A percentile compares a stretch with the other conserved stretches of the same genome.
phyloP scores from a whole-genome alignment of 2,797 vertebrate species.

The Mormyrus proboscirostris region DNA sequence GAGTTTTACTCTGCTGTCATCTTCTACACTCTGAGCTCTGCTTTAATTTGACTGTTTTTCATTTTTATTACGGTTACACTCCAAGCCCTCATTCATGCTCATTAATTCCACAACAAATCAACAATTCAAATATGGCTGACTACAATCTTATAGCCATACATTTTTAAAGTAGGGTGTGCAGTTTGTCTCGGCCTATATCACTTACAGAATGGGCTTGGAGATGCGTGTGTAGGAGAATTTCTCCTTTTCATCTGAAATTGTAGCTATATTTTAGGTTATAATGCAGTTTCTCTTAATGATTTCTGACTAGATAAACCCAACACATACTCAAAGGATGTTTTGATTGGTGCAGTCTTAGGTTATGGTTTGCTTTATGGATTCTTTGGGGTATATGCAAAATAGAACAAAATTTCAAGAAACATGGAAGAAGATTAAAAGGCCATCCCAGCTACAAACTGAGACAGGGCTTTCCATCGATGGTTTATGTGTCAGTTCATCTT shows the following conservation, averaged over 20 bases:
- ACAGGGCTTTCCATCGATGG: neutral
- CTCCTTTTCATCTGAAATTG: neutral
- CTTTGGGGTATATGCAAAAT: neutral
- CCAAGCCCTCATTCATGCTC: neutral
- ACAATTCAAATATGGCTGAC: neutral
- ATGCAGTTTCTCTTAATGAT: neutral
- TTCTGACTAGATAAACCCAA: neutral
- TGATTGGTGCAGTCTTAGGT: neutral
- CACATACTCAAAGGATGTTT: neutral
- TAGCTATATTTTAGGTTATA: neutral
- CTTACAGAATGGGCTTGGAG: neutral
- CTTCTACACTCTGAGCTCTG: neutral
- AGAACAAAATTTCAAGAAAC: neutral
- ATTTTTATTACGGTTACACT: neutral
- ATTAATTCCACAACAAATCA: constrained; percentile 6
- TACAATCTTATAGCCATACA: neutral
- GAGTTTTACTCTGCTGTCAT: neutral
- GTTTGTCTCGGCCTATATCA: neutral
- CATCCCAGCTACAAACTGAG: neutral
- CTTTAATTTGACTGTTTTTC: neutral
- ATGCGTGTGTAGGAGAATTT: neutral
- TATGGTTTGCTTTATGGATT: neutral
- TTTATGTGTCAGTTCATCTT: neutral
- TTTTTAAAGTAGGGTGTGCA: neutral
- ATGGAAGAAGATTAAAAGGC: neutral